Evolutionary conservation across 2,113 vertebrate genomes (phyloP).

Genomic region (Perca schrenkii): DNA sequence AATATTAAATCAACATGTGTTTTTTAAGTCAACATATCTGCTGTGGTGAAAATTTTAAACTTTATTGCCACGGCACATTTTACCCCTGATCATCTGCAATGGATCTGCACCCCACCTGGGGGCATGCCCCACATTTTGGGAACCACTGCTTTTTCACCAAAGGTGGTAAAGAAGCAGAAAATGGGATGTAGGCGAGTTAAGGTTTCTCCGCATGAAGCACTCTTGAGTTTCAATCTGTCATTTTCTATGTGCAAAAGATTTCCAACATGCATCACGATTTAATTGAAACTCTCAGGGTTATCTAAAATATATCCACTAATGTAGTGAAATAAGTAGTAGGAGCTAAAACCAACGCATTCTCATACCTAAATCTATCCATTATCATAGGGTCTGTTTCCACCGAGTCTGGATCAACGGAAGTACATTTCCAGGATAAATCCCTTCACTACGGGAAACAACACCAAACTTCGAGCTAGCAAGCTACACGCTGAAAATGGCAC

Average conservation of each 20-base stretch:
- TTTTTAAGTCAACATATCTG: neutral
- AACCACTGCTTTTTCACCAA: neutral
- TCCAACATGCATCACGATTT: neutral
- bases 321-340: neutral
- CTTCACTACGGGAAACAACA: too few relatives aligned
- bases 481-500: too few relatives aligned
- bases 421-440: too few relatives aligned
- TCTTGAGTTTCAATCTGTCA: neutral
- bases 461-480: too few relatives aligned
- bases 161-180: neutral
- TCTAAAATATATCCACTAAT: neutral
- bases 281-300: neutral
- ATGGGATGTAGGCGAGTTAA: neutral
- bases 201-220: neutral
- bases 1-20: neutral
- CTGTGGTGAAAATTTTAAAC: neutral
- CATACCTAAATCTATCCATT: too few relatives aligned
- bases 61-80: neutral
- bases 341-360: neutral
- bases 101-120: neutral
- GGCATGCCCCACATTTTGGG: neutral
- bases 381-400: too few relatives aligned
- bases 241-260: neutral
- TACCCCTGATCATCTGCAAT: neutral
- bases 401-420: too few relatives aligned